Evolutionary conservation across 2,888 invertebrate species (phyloP).

Genomic region (Megaustenia siamemsis): DNA sequence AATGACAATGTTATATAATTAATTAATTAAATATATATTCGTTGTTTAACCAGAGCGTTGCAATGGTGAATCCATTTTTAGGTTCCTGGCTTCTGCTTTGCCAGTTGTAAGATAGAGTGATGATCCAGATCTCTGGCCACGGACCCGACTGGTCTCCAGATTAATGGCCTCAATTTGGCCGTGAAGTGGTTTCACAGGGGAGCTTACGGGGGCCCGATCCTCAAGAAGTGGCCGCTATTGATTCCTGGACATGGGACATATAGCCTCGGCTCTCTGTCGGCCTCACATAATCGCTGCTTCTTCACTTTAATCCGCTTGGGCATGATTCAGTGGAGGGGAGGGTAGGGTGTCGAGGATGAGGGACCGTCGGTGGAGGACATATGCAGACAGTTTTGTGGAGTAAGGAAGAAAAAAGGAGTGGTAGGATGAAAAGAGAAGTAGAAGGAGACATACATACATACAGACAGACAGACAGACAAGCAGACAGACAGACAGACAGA

Average conservation of each 20-base stretch:
- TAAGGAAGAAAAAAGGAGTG: too few species aligned
- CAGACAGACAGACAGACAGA: too few species aligned
- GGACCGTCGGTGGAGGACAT: neutral
- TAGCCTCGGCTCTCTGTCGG: neutral
- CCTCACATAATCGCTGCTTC: slow-evolving; percentile 23
- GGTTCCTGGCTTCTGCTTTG: slow-evolving; percentile 11
- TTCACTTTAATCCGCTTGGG: slow-evolving; percentile 23
- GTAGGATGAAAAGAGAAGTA: neutral
- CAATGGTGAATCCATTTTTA: neutral
- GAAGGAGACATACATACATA: too few species aligned
- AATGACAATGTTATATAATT: too few species aligned
- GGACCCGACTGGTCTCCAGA: neutral
- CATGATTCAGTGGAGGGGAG: neutral
- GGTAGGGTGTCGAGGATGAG: neutral
- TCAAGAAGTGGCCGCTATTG: slow-evolving; percentile 37
- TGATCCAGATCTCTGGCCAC: slow-evolving; percentile 23
- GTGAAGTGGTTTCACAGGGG: slow-evolving; percentile 22
- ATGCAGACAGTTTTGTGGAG: neutral
- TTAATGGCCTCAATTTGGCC: slow-evolving; percentile 34
- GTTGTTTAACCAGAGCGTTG: neutral
- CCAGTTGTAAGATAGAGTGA: neutral
- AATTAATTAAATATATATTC: too few species aligned
- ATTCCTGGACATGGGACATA: slow-evolving; percentile 35
- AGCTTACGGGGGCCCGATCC: slow-evolving; percentile 27
- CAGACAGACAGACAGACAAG: too few species aligned